Percentiles rank a stretch among this genome's conserved stretches.
phyloP scores from a whole-genome alignment of 2,888 invertebrate species.

The Ephialtes manifestator region DNA sequence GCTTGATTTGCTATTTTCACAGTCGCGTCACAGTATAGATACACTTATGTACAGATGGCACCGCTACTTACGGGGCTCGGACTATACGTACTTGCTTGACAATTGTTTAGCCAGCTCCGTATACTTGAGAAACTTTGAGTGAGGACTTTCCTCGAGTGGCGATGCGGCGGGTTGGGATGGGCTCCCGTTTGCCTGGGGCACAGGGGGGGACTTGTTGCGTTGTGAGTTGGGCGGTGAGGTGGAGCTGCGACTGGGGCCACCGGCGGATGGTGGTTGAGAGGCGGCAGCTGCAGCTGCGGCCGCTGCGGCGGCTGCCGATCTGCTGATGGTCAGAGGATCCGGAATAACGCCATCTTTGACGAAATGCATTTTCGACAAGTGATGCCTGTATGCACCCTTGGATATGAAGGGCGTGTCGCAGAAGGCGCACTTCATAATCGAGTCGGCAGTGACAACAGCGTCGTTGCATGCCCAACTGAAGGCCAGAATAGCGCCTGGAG shows the following conservation, averaged over 20 bases:
- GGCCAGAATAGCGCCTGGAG: slow-evolving; percentile 94
- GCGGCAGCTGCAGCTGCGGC: slow-evolving; percentile 80
- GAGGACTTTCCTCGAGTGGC: slow-evolving; percentile 93
- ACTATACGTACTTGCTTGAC: slow-evolving; percentile 98
- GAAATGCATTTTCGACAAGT: slow-evolving; percentile 98
- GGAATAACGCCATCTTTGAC: slow-evolving; percentile 96
- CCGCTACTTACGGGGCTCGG: slow-evolving; percentile 86
- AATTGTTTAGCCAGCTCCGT: slow-evolving; percentile 99
- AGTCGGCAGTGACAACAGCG: slow-evolving; percentile 94
- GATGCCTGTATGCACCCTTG: slow-evolving; percentile 98
- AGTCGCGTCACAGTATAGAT: slow-evolving; percentile 84
- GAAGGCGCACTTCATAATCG: slow-evolving; percentile 97
- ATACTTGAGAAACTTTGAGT: slow-evolving; percentile 99
- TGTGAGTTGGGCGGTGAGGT: slow-evolving; percentile 87
- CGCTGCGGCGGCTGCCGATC: slow-evolving; percentile 87
- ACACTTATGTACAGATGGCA: slow-evolving; percentile 86
- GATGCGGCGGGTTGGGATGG: slow-evolving; percentile 87
- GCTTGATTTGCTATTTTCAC: slow-evolving; percentile 70
- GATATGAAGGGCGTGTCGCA: slow-evolving; percentile 98
- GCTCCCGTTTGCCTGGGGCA: slow-evolving; percentile 84
- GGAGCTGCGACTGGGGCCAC: slow-evolving; percentile 79
- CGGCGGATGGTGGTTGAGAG: slow-evolving; percentile 85
- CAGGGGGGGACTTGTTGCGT: slow-evolving; percentile 87
- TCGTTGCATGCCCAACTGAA: slow-evolving; percentile 98
- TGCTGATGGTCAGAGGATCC: slow-evolving; percentile 88